Evolutionary conservation across 1,140 invertebrate species (phyloP).

Genomic region (Drosophila busckii): DNA sequence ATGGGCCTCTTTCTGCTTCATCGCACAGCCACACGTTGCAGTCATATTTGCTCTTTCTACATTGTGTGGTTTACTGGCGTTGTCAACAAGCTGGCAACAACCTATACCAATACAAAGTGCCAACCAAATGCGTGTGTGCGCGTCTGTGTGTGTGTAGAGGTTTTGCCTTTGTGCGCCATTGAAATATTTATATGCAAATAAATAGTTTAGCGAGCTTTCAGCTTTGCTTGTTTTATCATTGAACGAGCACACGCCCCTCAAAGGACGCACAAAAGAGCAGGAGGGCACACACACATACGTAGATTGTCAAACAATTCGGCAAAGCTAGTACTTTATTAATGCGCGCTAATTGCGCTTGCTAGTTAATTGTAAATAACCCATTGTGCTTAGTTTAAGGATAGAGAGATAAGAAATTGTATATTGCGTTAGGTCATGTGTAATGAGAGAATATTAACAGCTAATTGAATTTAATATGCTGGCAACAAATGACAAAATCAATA

Average conservation of each 20-base stretch:
- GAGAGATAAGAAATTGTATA: constrained; percentile 24
- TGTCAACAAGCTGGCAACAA: no score
- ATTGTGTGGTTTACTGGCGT: no score
- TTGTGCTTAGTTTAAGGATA: constrained; percentile 36
- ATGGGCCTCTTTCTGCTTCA: no score
- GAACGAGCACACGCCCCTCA: constrained; percentile 7
- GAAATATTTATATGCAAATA: constrained; percentile 76
- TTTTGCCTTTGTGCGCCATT: constrained; percentile 28
- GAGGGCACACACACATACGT: constrained; percentile 4
- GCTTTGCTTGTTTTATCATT: constrained; percentile 54
- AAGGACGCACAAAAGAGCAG: neutral
- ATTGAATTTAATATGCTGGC: constrained; percentile 52
- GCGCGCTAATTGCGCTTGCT: constrained; percentile 67
- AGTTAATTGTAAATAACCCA: constrained; percentile 73
- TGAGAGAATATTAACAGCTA: constrained; percentile 11
- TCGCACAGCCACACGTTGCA: no score
- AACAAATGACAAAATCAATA: constrained; percentile 50
- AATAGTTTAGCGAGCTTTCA: constrained; percentile 68
- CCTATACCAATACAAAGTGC: constrained; percentile 27
- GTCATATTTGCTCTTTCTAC: no score
- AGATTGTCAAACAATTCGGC: constrained; percentile 4
- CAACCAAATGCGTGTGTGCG: neutral
- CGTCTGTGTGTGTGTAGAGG: constrained; percentile 2
- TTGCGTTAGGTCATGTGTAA: constrained; percentile 28
- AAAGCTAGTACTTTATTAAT: constrained; percentile 50